A percentile compares a stretch with the other conserved stretches of the same genome.
phyloP scores from a whole-genome alignment of 53 echinoderm and acorn worm genomes.

The Zoroaster sp. region DNA sequence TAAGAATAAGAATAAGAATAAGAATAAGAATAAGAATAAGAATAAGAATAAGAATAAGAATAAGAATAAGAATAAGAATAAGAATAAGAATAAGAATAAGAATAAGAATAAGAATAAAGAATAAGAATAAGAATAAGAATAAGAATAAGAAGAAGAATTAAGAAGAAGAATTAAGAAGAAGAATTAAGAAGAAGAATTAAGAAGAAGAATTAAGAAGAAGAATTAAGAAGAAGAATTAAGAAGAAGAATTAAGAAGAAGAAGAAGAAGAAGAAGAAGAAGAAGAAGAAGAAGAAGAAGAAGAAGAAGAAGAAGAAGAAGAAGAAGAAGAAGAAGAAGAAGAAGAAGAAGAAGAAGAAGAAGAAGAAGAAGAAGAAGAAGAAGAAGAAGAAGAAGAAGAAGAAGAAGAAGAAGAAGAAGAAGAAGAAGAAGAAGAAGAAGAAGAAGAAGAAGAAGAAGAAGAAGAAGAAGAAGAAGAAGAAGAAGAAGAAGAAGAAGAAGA shows the following conservation, averaged over 20 bases:
- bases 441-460: neutral
- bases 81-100: neutral
- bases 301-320: neutral
- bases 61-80: neutral
- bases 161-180: neutral
- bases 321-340: neutral
- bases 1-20: too few species aligned
- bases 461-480: neutral
- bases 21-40: too few species aligned
- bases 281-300: neutral
- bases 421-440: neutral
- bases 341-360: neutral
- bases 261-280: neutral
- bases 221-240: neutral
- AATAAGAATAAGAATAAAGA: neutral
- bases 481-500: neutral
- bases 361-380: neutral
- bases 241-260: neutral
- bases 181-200: neutral
- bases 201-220: neutral
- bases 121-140: neutral
- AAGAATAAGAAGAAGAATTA: neutral
- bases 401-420: neutral
- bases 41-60: neutral
- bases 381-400: neutral